Evolutionary conservation across 2,797 vertebrate species (phyloP), one percentile per base, ranked within the genome.

Genomic region (Characodon lateralis): DNA sequence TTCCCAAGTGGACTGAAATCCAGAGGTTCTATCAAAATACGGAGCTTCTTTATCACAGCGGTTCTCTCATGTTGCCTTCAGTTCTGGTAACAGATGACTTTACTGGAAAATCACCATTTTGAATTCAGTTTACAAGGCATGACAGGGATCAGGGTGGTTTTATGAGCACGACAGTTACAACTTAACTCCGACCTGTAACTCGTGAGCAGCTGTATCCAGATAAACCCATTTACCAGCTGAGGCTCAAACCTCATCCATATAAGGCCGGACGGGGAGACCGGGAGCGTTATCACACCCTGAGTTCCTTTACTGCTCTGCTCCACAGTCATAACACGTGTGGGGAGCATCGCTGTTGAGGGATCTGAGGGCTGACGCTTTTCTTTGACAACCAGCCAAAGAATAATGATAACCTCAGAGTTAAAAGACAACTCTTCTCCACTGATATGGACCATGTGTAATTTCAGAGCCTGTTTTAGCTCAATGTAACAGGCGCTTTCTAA

Each of bases 361-460:
- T 92, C 89, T 84, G 86, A 92, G 76, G 76, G 69, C 66, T 22
- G 84, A 89, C 78, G 78, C 79, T 84, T 84, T 84, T 84, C 82
- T 82, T 80, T 85, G 87, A 89, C 88, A 86, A 76, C 76, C 80
- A 75, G 86, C 90, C 91, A 77, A 89, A 93, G 83, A 83, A 85
- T 92, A 91, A 95, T 89, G 92, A 95, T 87, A 92, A 91, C 89
- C 83, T 85, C 80, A 84, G 87, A 79, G 85, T 76, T 71, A 79
- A 90, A 63, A 81, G 85, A 86, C 73, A 46, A 75, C 82, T 81
- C 86, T 73, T 74, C 56, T 82, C 66, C 56, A 88, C 83, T 74
- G 78, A 88, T 83, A 68, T 63, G 82, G 78, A 89, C 83, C 87
- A 84, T 87, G 91, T 94, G 89, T 93, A 91, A 93, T 93, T 94